A percentile compares a stretch with the other conserved stretches of the same genome.
These are phyloP conservation scores for Drosophila cracens DNA, from an alignment of 2,888 invertebrate genomes.

Conservation along the genomic window DNA sequence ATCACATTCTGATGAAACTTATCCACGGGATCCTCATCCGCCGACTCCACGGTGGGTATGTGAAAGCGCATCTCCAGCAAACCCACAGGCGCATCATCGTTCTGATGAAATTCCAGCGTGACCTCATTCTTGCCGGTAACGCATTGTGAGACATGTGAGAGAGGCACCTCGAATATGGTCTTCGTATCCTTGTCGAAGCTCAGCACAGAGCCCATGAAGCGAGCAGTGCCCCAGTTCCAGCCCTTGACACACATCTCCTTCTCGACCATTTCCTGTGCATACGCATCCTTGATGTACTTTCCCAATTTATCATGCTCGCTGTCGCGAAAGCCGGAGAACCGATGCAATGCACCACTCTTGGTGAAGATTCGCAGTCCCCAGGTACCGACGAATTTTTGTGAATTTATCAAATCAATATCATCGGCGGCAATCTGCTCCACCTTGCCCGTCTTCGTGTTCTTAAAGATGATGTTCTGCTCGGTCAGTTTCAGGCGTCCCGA, in stretches of 20 bases:
- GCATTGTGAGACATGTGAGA: conserved; percentile 98
- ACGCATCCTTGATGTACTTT: conserved; percentile 93
- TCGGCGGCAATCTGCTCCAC: conserved; percentile 94
- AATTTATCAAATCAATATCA: conserved; percentile 96
- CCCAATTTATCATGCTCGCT: conserved; percentile 96
- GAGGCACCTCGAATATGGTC: conserved; percentile 97
- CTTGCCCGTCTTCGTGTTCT: conserved; percentile 98
- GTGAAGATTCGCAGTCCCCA: conserved; percentile 95
- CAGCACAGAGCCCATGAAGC: conserved; percentile 94
- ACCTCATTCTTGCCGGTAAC: conserved; percentile 99
- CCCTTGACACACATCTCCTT: conserved; percentile 97
- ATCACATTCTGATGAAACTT: conserved; percentile 98
- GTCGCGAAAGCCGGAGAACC: conserved; percentile 97
- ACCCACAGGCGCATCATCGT: conserved; percentile 98
- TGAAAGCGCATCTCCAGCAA: conserved; percentile 99
- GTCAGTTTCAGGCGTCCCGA: conserved; percentile 96
- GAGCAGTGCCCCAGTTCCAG: conserved; percentile 99
- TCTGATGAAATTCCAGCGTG: conserved; percentile 98
- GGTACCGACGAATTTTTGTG: conserved; percentile 95
- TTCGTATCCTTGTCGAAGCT: conserved; percentile 93
- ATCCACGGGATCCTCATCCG: conserved; percentile 96
- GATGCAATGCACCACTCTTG: conserved; percentile 94
- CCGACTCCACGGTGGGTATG: conserved; percentile 95
- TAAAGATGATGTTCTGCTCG: conserved; percentile 95
- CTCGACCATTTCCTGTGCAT: conserved; percentile 94